A percentile compares a stretch with the other conserved stretches of the same genome.
phyloP scores from a whole-genome alignment of 2,888 invertebrate species.

The Platycheirus albimanus region DNA sequence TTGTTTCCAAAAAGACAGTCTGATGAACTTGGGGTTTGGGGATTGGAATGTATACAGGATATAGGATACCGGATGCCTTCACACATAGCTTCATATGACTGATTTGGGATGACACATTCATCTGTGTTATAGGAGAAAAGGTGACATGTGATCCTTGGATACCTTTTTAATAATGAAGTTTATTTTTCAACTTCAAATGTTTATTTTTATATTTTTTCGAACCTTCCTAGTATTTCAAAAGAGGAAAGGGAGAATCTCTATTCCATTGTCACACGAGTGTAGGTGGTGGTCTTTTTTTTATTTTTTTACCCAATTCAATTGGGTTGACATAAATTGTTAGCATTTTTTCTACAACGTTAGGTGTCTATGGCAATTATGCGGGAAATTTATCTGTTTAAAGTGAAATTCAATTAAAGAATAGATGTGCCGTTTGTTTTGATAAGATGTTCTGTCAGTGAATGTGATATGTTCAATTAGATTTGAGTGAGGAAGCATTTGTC shows the following conservation, averaged over 20 bases:
- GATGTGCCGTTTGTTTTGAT: constrained; percentile 34
- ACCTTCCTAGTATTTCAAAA: neutral
- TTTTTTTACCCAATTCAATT: constrained; percentile 3
- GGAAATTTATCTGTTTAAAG: constrained; percentile 23
- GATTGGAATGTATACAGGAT: neutral
- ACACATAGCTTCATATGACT: neutral
- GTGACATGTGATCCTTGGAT: constrained; percentile 25
- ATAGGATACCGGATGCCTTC: too few species aligned
- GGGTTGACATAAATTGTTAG: constrained; percentile 16
- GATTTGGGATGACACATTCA: constrained; percentile 34
- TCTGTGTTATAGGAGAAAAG: neutral
- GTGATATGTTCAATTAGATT: constrained; percentile 8
- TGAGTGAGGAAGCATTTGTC: too few species aligned
- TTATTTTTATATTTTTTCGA: neutral
- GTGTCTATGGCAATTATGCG: constrained; percentile 21
- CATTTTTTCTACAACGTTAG: neutral
- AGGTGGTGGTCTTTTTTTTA: too few species aligned
- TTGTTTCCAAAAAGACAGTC: constrained; percentile 28
- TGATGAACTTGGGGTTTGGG: neutral
- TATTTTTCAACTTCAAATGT: constrained; percentile 17
- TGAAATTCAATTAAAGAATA: constrained; percentile 14
- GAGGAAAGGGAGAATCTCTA: neutral
- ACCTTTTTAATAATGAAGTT: constrained; percentile 25
- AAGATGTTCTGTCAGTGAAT: constrained; percentile 5
- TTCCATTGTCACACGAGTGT: neutral